Evolutionary conservation across 2,888 invertebrate genomes (phyloP), one percentile per base, ranked within the genome.

Genomic region (Lepeophtheirus nordmannii): DNA sequence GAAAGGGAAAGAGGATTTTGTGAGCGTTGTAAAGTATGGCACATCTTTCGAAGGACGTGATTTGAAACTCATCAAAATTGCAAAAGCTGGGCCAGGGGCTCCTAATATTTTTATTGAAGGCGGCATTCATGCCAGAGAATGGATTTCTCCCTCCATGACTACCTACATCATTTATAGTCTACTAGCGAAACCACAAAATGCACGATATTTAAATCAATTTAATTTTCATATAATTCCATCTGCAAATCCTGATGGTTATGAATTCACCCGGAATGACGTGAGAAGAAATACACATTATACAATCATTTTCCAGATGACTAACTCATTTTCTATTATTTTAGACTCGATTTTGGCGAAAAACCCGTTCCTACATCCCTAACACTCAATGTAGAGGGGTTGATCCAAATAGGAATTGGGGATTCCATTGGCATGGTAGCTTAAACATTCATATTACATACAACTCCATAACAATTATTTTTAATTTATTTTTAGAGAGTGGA

Each of bases 191-290:
- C 59, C 12, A 5, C 23, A 63, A 22, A 46, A 53, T 22, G 37
- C 22, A 17, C 79, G 81, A 69, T 81, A 86, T 0, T 82, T 85
- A 0, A 81, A 85, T 69, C 78, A 78, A 65, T 82, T 83, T 70
- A 82, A 91, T 72, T 85, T 83, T 72, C 85, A 85, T 73, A 78
- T 89, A 67, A 78, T 85, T 20, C 85, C 87, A 12, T 81, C 86
- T 30, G 75, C 84, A 68, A 88, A 88, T 75, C 89, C 89, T 10
- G 87, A 92, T 73, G 89, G 92, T 1, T 92, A 92, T 73, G 89
- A 86, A 72, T 88, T 87, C 75, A 23, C 23, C 37, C 8, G 63
- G 2, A 22, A 41, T 40, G 40, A 62, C 20, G 62, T 62, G 12
- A 11, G 62, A n/a, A 46, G 17, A 46, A 46, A n/a, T n/a, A 5